These are phyloP conservation scores for Drosophila picticornis DNA, from an alignment of 2,888 invertebrate genomes.

Conservation along the genomic window DNA sequence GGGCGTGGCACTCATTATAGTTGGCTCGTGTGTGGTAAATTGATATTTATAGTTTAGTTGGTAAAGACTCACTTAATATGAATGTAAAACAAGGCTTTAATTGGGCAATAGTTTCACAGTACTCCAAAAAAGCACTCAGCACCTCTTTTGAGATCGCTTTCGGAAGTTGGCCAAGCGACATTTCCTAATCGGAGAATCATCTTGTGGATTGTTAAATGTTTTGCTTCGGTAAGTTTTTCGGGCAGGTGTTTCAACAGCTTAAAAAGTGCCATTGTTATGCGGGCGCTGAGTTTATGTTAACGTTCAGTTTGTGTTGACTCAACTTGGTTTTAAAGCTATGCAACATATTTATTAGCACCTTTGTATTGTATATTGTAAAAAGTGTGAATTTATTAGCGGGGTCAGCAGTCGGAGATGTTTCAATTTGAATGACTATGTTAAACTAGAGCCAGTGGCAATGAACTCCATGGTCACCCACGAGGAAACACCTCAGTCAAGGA, in stretches of 20 bases:
- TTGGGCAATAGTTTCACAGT: constrained; percentile 7
- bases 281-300: constrained; percentile 42
- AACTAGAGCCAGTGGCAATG: constrained; percentile 56
- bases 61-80: constrained; percentile 27
- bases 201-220: constrained; percentile 17
- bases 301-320: constrained; percentile 6
- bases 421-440: constrained; percentile 8
- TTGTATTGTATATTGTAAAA: constrained; percentile 13
- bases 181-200: constrained; percentile 31
- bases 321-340: constrained; percentile 10
- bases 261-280: constrained; percentile 45
- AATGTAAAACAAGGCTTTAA: constrained; percentile 16
- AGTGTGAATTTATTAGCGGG: constrained; percentile 45
- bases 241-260: constrained; percentile 11
- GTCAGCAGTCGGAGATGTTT: not conserved
- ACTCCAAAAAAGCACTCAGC: not conserved
- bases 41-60: constrained; percentile 50
- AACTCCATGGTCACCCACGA: constrained; percentile 65
- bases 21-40: constrained; percentile 33
- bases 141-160: constrained; percentile 46
- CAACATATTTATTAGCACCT: constrained; percentile 44
- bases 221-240: constrained; percentile 40
- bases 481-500: constrained; percentile 37
- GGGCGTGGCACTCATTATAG: constrained; percentile 43
- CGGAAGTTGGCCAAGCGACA: constrained; percentile 68